phyloP scores from a whole-genome alignment of 2,797 vertebrate species.

The Vespertilio murinus region DNA sequence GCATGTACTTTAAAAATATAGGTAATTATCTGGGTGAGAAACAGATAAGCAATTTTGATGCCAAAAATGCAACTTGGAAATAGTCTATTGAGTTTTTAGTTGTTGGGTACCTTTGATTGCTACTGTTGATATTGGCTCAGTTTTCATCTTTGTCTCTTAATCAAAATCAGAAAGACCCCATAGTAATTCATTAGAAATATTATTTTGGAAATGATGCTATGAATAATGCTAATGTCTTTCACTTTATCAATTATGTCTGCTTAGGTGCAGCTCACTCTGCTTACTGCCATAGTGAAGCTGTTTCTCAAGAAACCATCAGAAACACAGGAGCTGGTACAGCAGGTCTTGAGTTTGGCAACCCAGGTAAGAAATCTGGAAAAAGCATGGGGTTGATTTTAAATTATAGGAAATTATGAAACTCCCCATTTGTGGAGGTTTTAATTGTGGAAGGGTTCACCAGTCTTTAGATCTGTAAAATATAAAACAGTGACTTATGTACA shows the following conservation, averaged over 20 bases:
- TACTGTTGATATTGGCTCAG: background rate
- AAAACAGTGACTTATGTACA: background rate
- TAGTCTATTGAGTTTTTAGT: slow-evolving; percentile 30
- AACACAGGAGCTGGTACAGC: slow-evolving; percentile 97
- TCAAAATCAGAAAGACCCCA: background rate
- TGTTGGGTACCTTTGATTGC: background rate
- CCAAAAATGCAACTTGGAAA: background rate
- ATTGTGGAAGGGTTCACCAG: background rate
- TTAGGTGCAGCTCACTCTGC: slow-evolving; percentile 96
- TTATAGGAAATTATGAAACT: background rate
- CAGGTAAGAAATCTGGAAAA: slow-evolving; percentile 87
- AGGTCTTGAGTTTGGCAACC: slow-evolving; percentile 97
- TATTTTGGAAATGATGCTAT: background rate
- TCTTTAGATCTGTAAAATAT: slow-evolving; percentile 25
- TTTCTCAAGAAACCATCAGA: slow-evolving; percentile 98
- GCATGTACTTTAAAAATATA: background rate
- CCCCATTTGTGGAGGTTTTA: background rate
- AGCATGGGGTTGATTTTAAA: background rate
- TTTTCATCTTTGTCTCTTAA: slow-evolving; percentile 34
- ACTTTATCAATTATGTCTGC: slow-evolving; percentile 10
- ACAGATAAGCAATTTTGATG: slow-evolving; percentile 3
- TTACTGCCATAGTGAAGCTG: slow-evolving; percentile 97
- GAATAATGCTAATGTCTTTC: background rate
- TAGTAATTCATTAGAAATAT: background rate
- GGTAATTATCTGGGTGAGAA: background rate